Evolutionary conservation across 2,888 invertebrate genomes (phyloP).

Genomic region (Eremobia ochroleuca): DNA sequence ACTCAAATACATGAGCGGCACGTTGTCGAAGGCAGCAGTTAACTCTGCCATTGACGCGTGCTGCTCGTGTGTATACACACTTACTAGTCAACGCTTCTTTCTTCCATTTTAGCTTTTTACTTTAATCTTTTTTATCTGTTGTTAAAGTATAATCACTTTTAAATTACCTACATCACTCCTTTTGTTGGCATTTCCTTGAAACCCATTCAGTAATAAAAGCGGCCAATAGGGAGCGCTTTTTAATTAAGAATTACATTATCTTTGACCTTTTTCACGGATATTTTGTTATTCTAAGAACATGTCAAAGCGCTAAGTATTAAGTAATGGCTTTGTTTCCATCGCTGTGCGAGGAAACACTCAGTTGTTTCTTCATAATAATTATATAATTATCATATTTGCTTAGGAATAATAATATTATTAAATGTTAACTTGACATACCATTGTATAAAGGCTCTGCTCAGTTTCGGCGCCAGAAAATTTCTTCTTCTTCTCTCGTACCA

Average conservation of each 20-base stretch:
- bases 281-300: neutral
- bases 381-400: too few species aligned
- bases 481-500: neutral
- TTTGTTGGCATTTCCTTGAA: conserved; percentile 11
- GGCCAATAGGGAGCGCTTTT: conserved; percentile 9
- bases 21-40: too few species aligned
- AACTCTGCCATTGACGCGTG: too few species aligned
- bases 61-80: too few species aligned
- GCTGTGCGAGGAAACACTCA: neutral
- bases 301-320: neutral
- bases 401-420: neutral
- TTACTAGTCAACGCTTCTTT: neutral
- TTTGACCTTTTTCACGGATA: conserved; percentile 19
- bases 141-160: conserved; percentile 8
- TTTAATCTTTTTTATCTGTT: neutral
- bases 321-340: neutral
- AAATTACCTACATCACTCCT: conserved; percentile 1
- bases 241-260: conserved; percentile 28
- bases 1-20: too few species aligned
- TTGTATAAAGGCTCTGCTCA: neutral
- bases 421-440: neutral
- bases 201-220: neutral
- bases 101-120: neutral
- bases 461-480: neutral
- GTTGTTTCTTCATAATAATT: too few species aligned